These are phyloP conservation scores for Xylota sylvarum DNA, from an alignment of 2,888 invertebrate species.

Conservation along the genomic window DNA sequence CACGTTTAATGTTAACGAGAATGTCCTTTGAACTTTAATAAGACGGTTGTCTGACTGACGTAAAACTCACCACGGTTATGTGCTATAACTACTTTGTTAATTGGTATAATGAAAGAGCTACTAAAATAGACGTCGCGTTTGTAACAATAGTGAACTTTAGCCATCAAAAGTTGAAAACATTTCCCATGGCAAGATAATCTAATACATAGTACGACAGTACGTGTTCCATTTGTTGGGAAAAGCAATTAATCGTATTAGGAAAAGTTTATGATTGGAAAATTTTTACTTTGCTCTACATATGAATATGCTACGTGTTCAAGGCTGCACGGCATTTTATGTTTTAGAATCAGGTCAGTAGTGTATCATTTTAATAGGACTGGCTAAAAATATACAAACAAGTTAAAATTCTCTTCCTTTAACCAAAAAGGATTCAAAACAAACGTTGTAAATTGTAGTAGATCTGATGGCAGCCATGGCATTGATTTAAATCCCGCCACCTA, in stretches of 20 bases:
- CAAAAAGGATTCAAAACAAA: too few relatives aligned
- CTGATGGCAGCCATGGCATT: too few relatives aligned
- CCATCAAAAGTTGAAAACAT: slow-evolving; percentile 19
- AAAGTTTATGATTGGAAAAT: background rate
- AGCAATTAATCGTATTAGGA: background rate
- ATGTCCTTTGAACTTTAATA: background rate
- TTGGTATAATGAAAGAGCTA: slow-evolving; percentile 25
- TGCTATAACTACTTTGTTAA: slow-evolving; percentile 16
- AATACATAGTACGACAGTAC: background rate
- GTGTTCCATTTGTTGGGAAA: background rate
- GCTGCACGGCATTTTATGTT: too few relatives aligned
- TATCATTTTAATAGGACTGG: too few relatives aligned
- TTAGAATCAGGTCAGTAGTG: too few relatives aligned
- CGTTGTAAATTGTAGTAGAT: too few relatives aligned
- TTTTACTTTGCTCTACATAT: too few relatives aligned
- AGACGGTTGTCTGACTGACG: background rate
- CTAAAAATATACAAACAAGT: too few relatives aligned
- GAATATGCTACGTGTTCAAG: too few relatives aligned
- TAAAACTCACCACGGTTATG: background rate
- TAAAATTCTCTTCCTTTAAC: too few relatives aligned
- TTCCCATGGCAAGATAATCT: background rate
- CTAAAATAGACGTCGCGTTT: slow-evolving; percentile 11
- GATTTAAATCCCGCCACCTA: too few relatives aligned
- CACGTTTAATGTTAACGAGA: background rate
- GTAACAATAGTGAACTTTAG: slow-evolving; percentile 14